Evolutionary conservation across 1,140 invertebrate genomes (phyloP).

Genomic region (Fopius arisanus): DNA sequence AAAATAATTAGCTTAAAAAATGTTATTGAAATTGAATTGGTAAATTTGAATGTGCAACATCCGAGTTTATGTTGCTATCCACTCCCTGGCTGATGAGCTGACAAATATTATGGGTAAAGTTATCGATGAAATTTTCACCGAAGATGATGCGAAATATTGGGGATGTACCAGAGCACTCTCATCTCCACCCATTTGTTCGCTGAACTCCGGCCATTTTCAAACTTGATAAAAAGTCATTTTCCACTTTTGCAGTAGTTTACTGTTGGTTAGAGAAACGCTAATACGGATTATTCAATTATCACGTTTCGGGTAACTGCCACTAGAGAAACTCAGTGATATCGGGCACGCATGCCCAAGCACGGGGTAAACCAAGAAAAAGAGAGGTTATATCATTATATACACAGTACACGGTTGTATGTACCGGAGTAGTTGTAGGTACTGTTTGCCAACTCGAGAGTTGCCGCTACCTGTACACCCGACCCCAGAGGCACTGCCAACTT

Average conservation of each 20-base stretch:
- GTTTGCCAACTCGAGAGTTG: conserved; percentile 18
- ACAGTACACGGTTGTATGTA: background rate
- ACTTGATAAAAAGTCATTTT: background rate
- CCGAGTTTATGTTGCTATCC: no score
- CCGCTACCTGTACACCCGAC: conserved; percentile 29
- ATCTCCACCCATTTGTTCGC: background rate
- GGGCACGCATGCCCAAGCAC: background rate
- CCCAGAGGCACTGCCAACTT: background rate
- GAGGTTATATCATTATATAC: background rate
- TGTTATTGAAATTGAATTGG: no score
- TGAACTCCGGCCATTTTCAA: background rate
- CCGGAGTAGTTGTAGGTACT: background rate
- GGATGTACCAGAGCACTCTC: background rate
- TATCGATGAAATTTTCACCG: background rate
- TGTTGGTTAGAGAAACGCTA: background rate
- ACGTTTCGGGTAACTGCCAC: background rate
- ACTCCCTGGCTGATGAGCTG: no score
- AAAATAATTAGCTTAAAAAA: no score
- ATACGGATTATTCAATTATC: conserved; percentile 17
- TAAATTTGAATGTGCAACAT: no score
- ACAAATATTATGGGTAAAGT: no score
- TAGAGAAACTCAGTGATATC: background rate
- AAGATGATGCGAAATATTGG: background rate
- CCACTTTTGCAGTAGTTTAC: background rate
- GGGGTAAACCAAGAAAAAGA: background rate